phyloP scores from a whole-genome alignment of 2,113 vertebrate genomes.

The Rhynchomys soricoides region DNA sequence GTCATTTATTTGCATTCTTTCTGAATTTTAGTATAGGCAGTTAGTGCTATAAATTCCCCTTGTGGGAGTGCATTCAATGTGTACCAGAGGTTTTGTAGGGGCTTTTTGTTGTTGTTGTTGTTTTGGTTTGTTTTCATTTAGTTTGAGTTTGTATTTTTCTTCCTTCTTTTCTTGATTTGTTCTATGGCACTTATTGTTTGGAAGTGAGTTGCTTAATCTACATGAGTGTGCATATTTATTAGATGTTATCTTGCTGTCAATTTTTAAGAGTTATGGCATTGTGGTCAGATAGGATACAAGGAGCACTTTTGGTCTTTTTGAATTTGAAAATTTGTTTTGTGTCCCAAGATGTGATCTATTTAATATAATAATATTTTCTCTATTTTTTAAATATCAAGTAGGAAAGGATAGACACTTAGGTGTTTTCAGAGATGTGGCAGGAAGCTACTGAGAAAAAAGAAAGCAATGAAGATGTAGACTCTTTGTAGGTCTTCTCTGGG shows the following conservation, averaged over 20 bases:
- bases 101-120: no score
- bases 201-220: background rate
- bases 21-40: background rate
- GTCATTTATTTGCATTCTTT: background rate
- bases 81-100: background rate
- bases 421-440: background rate
- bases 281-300: background rate
- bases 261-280: background rate
- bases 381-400: conserved; percentile 59
- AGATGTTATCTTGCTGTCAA: conserved; percentile 40
- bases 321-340: background rate
- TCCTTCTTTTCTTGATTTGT: background rate
- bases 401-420: background rate
- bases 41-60: background rate
- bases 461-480: background rate
- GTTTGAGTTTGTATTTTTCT: background rate
- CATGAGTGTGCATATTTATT: background rate
- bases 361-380: conserved; percentile 35
- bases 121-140: background rate
- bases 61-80: background rate
- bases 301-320: background rate
- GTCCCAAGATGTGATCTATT: background rate
- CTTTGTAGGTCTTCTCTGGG: background rate
- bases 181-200: background rate
- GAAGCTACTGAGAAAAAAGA: background rate